Evolutionary conservation across 1,140 invertebrate species (phyloP).

Genomic region (Papilio polyxenes): DNA sequence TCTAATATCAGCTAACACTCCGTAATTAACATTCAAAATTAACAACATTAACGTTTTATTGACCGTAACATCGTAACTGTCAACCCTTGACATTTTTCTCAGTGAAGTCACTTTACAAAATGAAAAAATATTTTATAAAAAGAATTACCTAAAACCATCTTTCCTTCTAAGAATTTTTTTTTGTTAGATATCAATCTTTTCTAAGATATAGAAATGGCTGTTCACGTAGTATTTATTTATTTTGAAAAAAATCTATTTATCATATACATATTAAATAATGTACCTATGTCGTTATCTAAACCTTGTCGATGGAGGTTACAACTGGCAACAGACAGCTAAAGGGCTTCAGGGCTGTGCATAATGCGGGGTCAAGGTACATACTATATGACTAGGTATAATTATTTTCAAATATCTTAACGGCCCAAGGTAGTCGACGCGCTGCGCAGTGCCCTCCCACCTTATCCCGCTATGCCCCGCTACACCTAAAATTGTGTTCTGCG

Average conservation of each 20-base stretch:
- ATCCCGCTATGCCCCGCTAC: too few species aligned
- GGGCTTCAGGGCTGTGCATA: not conserved
- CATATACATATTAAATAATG: not conserved
- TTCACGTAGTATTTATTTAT: not conserved
- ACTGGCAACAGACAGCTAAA: not conserved
- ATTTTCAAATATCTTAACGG: too few species aligned
- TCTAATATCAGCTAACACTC: not conserved
- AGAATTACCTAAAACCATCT: too few species aligned
- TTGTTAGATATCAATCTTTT: too few species aligned
- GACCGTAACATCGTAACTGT: not conserved
- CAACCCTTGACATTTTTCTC: not conserved
- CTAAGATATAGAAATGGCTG: too few species aligned
- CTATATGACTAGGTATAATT: not conserved
- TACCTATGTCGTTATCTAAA: not conserved
- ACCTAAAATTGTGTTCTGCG: too few species aligned
- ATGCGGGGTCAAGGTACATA: not conserved
- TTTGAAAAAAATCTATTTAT: not conserved
- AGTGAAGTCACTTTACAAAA: too few species aligned
- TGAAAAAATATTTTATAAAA: too few species aligned
- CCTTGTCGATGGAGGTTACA: not conserved
- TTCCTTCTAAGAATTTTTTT: too few species aligned
- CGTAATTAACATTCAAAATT: not conserved
- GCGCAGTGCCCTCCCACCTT: too few species aligned
- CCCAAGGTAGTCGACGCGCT: too few species aligned
- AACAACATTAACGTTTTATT: not conserved